Base-by-base conservation (phyloP, 1,140 invertebrate species). In the Drosophila biarmipes region DNA sequence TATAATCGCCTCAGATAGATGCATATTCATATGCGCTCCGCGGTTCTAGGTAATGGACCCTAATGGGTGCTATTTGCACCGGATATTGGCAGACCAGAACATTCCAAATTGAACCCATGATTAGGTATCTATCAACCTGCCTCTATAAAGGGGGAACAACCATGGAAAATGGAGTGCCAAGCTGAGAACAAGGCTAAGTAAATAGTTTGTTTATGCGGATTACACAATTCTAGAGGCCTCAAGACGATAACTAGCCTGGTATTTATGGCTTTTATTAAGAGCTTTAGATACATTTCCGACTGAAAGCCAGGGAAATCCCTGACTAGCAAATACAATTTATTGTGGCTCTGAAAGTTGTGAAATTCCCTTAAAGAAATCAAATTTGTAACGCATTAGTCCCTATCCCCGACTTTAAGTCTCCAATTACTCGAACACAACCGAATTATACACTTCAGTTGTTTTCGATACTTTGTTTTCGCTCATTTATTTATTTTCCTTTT, bases 391-490 rank as follows among this genome's bases (percentile, higher is more conserved):
- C 64, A 71, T 68, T 69, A 56, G 49, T 55, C 34, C 11, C 43
- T 48, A 69, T 48, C 40, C 63, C 24, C 42, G 64, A 56, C 34
- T 71, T 67, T 8, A 40, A 69, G 34, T 48, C 51, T 71, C 66
- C 51, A 56, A 71, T 71, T 71, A 71, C 64, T 48, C 27, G 31
- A 69, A 48, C 56, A 56, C 67, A 69, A 40, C 15, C 67, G 67
- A 71, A 69, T 69, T 56, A 71, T 71, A 56, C 64, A 56, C 63
- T 69, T 56, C 48, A 68, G 78, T 78, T 67, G 58, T 49, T 67
- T 27, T 43, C 14, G 19, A 24, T 55, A 74, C 69, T 73, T 75
- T 66, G 52, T 57, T 57, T 51, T 72, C 31, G 45, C 52, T 72
- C 48, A 71, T 68, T 71, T 57, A 71, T 71, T 71, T 57, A 55